These are phyloP conservation scores for Dasypus novemcinctus DNA, from an alignment of 2,113 vertebrate genomes.

Conservation along the genomic window DNA sequence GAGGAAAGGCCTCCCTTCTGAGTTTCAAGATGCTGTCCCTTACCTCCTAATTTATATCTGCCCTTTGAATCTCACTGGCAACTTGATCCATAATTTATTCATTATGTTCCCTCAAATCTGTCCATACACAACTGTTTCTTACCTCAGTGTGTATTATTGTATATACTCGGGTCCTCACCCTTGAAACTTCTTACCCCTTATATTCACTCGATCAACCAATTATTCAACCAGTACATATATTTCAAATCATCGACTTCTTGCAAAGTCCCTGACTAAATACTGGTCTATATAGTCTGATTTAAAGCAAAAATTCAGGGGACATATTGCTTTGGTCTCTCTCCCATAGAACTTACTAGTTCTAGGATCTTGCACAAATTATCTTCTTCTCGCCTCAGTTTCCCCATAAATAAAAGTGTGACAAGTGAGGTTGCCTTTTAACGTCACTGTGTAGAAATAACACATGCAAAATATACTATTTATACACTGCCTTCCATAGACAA, in stretches of 20 bases:
- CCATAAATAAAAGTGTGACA: background rate
- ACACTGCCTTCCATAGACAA: background rate
- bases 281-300: background rate
- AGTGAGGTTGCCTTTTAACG: background rate
- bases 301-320: background rate
- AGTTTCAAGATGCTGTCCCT: background rate
- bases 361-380: background rate
- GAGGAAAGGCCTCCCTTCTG: background rate
- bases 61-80: background rate
- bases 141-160: background rate
- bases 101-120: background rate
- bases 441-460: background rate
- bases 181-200: background rate
- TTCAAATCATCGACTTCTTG: background rate
- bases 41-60: accelerated
- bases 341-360: background rate
- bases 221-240: background rate
- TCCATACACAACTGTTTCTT: background rate
- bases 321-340: background rate
- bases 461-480: background rate
- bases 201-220: background rate
- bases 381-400: background rate
- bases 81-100: background rate
- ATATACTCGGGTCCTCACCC: background rate
- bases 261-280: background rate